Evolutionary conservation across 2,797 vertebrate species (phyloP).

Genomic region (Rhyacichthys aspro): DNA sequence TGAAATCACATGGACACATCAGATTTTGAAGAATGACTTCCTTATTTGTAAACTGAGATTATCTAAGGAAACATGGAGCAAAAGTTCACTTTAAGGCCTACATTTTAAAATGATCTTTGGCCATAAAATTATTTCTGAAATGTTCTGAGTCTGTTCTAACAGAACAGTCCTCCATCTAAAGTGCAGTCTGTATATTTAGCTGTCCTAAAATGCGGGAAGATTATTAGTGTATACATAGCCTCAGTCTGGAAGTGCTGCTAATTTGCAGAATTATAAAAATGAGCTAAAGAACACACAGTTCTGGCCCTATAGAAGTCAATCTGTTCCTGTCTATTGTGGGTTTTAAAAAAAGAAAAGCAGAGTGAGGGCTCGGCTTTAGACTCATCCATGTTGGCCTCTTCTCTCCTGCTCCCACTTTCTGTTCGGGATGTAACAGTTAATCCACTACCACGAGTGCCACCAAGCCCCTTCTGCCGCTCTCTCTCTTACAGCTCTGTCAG

Average conservation of each 20-base stretch:
- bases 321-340: slow-evolving; percentile 67
- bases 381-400: slow-evolving; percentile 38
- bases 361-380: slow-evolving; percentile 59
- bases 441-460: slow-evolving; percentile 68
- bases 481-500: slow-evolving; percentile 33
- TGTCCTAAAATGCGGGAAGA: neutral
- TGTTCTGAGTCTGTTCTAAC: no score
- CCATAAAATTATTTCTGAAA: no score
- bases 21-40: no score
- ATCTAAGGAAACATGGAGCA: no score
- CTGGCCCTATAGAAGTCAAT: slow-evolving; percentile 73
- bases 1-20: no score
- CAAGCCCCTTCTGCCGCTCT: slow-evolving; percentile 67
- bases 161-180: no score
- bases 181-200: neutral
- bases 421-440: slow-evolving; percentile 72
- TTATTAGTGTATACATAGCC: slow-evolving; percentile 1
- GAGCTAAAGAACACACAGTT: slow-evolving; percentile 62
- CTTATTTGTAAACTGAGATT: no score
- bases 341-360: slow-evolving; percentile 39
- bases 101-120: no score
- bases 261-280: slow-evolving; percentile 59
- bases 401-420: slow-evolving; percentile 54
- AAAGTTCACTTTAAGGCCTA: no score
- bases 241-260: slow-evolving; percentile 32